These are phyloP conservation scores for Drosophila nigrodunni DNA, from an alignment of 1,140 invertebrate genomes.

Conservation along the genomic window DNA sequence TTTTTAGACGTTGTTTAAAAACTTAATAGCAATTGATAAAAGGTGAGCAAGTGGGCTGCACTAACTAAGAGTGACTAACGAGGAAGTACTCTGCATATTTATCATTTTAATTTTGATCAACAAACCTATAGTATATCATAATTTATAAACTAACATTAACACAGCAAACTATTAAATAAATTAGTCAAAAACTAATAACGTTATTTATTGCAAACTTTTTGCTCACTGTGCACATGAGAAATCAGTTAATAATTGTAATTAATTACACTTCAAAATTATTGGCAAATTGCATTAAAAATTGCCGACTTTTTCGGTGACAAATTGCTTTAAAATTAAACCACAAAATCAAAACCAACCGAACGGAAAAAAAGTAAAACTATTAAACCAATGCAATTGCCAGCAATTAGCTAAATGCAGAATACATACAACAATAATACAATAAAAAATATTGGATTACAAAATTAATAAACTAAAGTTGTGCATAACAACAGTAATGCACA, in stretches of 20 bases:
- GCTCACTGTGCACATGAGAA: constrained; percentile 13
- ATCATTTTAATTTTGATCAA: neutral
- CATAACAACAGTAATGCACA: constrained; percentile 35
- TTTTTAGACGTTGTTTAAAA: constrained; percentile 7
- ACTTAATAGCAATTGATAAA: constrained; percentile 23
- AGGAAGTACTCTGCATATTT: no score
- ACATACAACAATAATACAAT: neutral
- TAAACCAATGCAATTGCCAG: constrained; percentile 67
- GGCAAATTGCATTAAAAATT: constrained; percentile 50
- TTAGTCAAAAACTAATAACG: constrained; percentile 2
- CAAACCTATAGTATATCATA: neutral
- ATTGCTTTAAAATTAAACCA: constrained; percentile 41
- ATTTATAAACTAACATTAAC: neutral
- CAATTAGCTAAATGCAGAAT: constrained; percentile 61
- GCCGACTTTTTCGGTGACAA: constrained; percentile 34
- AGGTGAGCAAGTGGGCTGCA: neutral
- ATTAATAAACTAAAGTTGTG: constrained; percentile 51
- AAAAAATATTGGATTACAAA: constrained; percentile 66
- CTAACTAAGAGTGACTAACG: neutral
- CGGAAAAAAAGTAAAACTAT: constrained; percentile 18
- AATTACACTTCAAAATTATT: constrained; percentile 50
- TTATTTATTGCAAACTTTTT: neutral
- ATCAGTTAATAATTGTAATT: constrained; percentile 35
- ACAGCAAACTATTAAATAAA: neutral
- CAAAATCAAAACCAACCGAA: constrained; percentile 38